Evolutionary conservation across 1,140 invertebrate genomes (phyloP), one percentile per base, ranked within the genome.

Genomic region (Leptoteleia sp.): DNA sequence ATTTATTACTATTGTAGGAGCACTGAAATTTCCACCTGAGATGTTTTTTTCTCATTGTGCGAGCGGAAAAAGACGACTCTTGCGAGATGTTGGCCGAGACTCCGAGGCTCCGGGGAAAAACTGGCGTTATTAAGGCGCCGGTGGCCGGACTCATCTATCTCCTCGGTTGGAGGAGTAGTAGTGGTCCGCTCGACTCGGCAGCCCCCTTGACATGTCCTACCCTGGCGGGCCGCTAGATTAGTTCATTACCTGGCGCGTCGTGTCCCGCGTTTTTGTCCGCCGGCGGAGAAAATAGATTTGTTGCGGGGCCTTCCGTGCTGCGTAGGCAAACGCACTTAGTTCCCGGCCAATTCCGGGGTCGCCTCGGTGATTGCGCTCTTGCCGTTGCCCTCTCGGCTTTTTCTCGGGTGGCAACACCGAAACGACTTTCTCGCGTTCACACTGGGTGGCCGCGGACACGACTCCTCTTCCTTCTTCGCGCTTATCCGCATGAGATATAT

Each of bases 161-260:
- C 38, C 68, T 37, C 70, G 52, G 52, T 47, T 38, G 19, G 25
- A 17, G 33, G n/a, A n/a, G n/a, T n/a, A n/a, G n/a, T n/a, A n/a
- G n/a, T n/a, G 57, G 42, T 38, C 35, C 55, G 59, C 47, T 52
- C 42, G 29, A 5, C 19, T 19, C 50, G 43, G 35, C n/a, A n/a
- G n/a, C n/a, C 52, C 52, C 48, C 37, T 37, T 37, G 16, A n/a
- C 11, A 48, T 33, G 19, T 37, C 29, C 7, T 47, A 55, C 62
- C 40, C 59, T 33, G 29, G 35, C 40, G 55, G 64, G 40, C 27
- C 19, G 57, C 75, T 79, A 82, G 83, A 85, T 85, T 85, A 82
- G 84, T 84, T 85, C 82, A 85, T 85, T 85, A 84, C 64, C 79
- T 68, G 62, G 73, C 77, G 55, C 62, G 40, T 67, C 76, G 80